Percentiles rank a stretch among this genome's conserved stretches.
phyloP scores from a whole-genome alignment of 2,797 vertebrate species.

The Periophthalmus magnuspinnatus region DNA sequence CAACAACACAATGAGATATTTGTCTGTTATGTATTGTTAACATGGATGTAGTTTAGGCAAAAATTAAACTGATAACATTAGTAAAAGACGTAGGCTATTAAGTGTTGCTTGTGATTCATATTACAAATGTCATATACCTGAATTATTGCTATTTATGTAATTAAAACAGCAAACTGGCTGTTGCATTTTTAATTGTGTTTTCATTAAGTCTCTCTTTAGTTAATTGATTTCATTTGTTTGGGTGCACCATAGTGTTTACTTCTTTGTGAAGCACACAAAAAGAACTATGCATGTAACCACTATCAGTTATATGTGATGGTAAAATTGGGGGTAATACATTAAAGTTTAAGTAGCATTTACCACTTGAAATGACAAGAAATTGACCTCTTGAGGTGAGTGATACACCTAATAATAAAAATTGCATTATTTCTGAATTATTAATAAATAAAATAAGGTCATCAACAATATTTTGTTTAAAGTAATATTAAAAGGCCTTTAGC shows the following conservation, averaged over 20 bases:
- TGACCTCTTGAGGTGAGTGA: not conserved
- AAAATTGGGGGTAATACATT: not conserved
- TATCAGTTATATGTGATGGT: not conserved
- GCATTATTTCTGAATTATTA: no score
- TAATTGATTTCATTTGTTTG: slow-evolving; percentile 48
- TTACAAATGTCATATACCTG: slow-evolving; percentile 4
- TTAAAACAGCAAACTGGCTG: slow-evolving; percentile 51
- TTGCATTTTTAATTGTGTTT: slow-evolving; percentile 59
- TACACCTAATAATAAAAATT: not conserved
- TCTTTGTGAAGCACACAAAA: slow-evolving; percentile 29
- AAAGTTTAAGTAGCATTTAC: not conserved
- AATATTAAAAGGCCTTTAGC: not conserved
- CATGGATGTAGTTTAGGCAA: not conserved
- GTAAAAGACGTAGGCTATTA: not conserved
- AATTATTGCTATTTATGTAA: slow-evolving; percentile 34
- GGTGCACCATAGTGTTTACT: slow-evolving; percentile 28
- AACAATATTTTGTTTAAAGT: not conserved
- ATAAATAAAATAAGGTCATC: no score
- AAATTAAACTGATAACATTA: not conserved
- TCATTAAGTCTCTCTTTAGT: slow-evolving; percentile 48
- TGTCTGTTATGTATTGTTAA: slow-evolving; percentile 7
- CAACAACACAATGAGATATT: not conserved
- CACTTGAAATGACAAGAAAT: not conserved
- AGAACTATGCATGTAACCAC: not conserved
- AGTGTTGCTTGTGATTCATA: not conserved